Evolutionary conservation across 2,888 invertebrate genomes (phyloP).

Genomic region (Oscheius sp.): DNA sequence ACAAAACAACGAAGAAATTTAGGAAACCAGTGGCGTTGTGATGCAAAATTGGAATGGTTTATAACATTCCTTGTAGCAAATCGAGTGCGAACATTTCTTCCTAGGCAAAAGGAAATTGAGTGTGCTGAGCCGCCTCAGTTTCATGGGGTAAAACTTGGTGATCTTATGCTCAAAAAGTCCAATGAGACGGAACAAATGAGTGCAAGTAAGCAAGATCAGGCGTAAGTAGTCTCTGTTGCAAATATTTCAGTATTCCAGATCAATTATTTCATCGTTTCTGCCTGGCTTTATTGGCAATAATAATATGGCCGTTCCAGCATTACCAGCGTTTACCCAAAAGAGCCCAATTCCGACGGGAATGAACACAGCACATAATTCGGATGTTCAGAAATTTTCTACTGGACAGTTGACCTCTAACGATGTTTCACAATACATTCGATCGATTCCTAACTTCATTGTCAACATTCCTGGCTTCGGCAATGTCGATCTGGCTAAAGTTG

Average conservation of each 20-base stretch:
- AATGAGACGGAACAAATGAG: constrained; percentile 61
- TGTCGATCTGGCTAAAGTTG: constrained; percentile 64
- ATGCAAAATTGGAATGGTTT: constrained; percentile 64
- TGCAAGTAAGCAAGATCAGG: neutral
- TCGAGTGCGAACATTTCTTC: constrained; percentile 66
- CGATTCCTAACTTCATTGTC: constrained; percentile 66
- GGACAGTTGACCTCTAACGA: constrained; percentile 52
- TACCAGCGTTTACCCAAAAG: no score
- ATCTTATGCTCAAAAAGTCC: constrained; percentile 69
- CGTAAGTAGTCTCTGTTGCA: neutral
- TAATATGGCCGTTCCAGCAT: no score
- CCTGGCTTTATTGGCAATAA: no score
- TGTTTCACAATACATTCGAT: constrained; percentile 55
- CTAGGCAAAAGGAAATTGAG: constrained; percentile 63
- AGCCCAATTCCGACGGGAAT: no score
- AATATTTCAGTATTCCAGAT: constrained; percentile 19
- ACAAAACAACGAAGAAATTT: no score
- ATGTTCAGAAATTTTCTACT: no score
- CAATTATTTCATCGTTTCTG: constrained; percentile 49
- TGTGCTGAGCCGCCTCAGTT: constrained; percentile 62
- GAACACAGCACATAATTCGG: constrained; percentile 22
- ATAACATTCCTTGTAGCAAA: constrained; percentile 52
- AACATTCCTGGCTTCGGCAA: constrained; percentile 67
- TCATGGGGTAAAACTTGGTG: constrained; percentile 58
- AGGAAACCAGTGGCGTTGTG: constrained; percentile 66